A percentile compares a stretch with the other conserved stretches of the same genome.
Evolutionary conservation across 2,888 invertebrate genomes (phyloP).

Genomic region (Ormyrus nitidulus): DNA sequence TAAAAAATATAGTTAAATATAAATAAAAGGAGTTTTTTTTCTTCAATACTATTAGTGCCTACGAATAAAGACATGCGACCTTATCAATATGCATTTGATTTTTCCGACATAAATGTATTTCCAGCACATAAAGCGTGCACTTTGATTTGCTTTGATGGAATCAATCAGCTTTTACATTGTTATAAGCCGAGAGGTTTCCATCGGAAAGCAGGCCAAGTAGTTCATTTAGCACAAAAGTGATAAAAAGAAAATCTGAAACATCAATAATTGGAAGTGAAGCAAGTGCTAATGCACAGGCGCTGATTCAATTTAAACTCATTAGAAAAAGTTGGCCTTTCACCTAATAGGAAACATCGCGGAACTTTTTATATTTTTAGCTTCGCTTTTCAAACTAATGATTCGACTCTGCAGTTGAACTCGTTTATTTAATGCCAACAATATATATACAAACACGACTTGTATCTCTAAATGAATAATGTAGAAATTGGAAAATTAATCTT

Average conservation of each 20-base stretch:
- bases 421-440: constrained; percentile 6
- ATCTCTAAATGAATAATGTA: background rate
- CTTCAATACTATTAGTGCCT: too few relatives aligned
- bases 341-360: background rate
- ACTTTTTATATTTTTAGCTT: constrained; percentile 6
- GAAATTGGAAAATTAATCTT: background rate
- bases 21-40: too few relatives aligned
- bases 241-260: constrained; percentile 34
- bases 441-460: too few relatives aligned
- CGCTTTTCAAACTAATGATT: constrained; percentile 15
- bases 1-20: too few relatives aligned
- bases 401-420: background rate
- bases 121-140: constrained; percentile 17
- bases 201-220: constrained; percentile 46
- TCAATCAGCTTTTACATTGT: constrained; percentile 41
- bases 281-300: constrained; percentile 31
- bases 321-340: constrained; percentile 7
- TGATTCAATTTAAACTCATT: constrained; percentile 36
- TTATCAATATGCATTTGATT: constrained; percentile 25
- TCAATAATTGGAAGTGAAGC: constrained; percentile 45
- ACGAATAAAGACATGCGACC: background rate
- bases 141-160: constrained; percentile 39
- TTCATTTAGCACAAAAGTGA: constrained; percentile 12
- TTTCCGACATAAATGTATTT: constrained; percentile 3
- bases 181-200: background rate